Evolutionary conservation across 2,797 vertebrate genomes (phyloP), one percentile per base, ranked within the genome.

Genomic region (Adrianichthys oophorus): DNA sequence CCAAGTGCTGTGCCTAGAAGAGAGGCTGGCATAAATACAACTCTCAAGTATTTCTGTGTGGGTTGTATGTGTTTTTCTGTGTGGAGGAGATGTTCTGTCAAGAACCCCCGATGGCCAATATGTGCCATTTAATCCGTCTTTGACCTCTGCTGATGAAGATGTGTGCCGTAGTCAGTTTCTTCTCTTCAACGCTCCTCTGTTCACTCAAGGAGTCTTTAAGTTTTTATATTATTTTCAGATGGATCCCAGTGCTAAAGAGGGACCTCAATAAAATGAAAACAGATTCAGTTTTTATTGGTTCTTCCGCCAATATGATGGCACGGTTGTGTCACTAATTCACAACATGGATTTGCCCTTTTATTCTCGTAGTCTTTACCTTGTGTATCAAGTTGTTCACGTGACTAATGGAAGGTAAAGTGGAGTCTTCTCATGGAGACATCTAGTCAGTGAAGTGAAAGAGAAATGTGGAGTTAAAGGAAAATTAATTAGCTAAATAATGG

Each of bases 1-100:
- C 82, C 72, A 58, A 87, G 76, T 79, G 74, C 79, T 82, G 68
- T 82, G 78, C 84, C 75, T 85, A 52, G 79, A 84, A 76, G 75
- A 76, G 68, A 76, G 74, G 62, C 75, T 86, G 85, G 79, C 77
- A 55, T 79, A 80, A 71, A 76, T 76, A 62, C 66, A 76, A 64
- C 72, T 75, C 69, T 80, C 66, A 61, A 82, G 84, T 85, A 70
- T 85, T 68, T 74, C 59, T 80, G 83, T 82, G 73, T 79, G 77
- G 68, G 70, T 66, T 61, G 79, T 54, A 59, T 59, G 76, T 74
- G 68, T 81, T 60, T 75, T 70, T 59, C 58, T 68, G 64, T 62
- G 62, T 48, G 17, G 42, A 70, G 62, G 68, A 75, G 74, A 70
- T 44, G 52, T 55, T 62, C 62, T 72, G 73, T 82, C 75, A 80